Base-by-base conservation (phyloP, 2,113 vertebrate species). In the Martes martes region DNA sequence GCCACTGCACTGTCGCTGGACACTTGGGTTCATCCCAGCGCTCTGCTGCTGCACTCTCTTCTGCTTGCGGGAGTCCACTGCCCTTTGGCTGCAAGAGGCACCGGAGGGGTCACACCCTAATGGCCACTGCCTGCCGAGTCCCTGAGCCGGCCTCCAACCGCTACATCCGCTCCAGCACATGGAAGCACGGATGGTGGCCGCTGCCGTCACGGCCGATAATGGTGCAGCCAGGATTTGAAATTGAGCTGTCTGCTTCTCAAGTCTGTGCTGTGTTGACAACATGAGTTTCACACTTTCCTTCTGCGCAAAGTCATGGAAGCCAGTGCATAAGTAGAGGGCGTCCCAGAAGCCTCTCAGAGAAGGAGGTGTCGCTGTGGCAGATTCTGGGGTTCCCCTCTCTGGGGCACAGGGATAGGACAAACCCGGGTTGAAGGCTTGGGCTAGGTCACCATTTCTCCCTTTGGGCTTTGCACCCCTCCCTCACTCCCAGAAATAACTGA, bases 101-200 rank as follows among this genome's bases (percentile, higher is more conserved):
- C 5, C 7, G 24, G 31, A 23, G 57, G 87, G 33, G 24, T 33
- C 10, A 1, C 50, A 36, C n/a, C 45, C 11, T 21, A 2, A 3
- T 19, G 36, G 65, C 81, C 63, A 18, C 73, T 26, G 6, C 65
- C n/a, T 21, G 0, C 52, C 0, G 10, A 28, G 18, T 47, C 47
- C 50, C 85, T 18, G 9, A 61, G 61, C 61, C 11, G 0, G 24
- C 42, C 57, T 7, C 36, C 28, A 4, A 21, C 88, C 42, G 4
- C n/a, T 5, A 0, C 2, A 0, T 42, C 91, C 10, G 18, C 59
- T 57, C 21, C 11, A 2, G 28, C 13, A 80, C 57, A 26, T 18
- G 11, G 80, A n/a, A 82, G 24, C 18, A 3, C 0, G 4, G 61
- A 42, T 5, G 2, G 4, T 2, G 33, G 31, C 19, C 2, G 45